Percentiles rank a stretch among this genome's conserved stretches.
These are phyloP conservation scores for Chondrilla cf. caribensis DNA, from an alignment of 37 sponge, comb jelly and placozoan species.

Conservation along the genomic window DNA sequence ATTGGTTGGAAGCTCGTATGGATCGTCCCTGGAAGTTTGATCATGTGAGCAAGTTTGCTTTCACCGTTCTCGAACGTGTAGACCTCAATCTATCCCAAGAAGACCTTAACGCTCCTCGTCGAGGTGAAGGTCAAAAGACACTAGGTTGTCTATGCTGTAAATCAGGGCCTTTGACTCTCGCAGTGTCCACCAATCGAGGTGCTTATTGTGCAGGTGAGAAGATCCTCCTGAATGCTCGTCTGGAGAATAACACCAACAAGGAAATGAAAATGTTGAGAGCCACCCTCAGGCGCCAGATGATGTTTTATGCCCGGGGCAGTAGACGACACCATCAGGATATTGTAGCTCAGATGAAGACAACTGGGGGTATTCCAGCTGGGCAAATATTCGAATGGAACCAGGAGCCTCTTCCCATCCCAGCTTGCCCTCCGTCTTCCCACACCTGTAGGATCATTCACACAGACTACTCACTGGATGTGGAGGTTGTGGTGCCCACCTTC, in stretches of 20 bases:
- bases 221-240: slow-evolving; percentile 29
- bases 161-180: slow-evolving; percentile 54
- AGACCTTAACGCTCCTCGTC: slow-evolving; percentile 1
- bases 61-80: slow-evolving; percentile 42
- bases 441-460: slow-evolving; percentile 16
- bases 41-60: slow-evolving; percentile 7
- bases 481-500: background rate
- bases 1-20: slow-evolving; percentile 46
- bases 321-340: background rate
- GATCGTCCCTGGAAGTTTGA: slow-evolving; percentile 50
- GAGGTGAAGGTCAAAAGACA: slow-evolving; percentile 42
- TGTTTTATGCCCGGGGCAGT: slow-evolving; percentile 43
- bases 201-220: slow-evolving; percentile 60
- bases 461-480: background rate
- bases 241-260: slow-evolving; percentile 49
- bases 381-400: slow-evolving; percentile 20
- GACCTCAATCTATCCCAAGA: slow-evolving; percentile 46
- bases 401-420: slow-evolving; percentile 22
- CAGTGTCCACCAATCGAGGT: slow-evolving; percentile 30
- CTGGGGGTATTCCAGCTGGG: background rate
- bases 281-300: slow-evolving; percentile 4
- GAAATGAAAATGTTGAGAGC: slow-evolving; percentile 31
- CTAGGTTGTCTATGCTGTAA: slow-evolving; percentile 75
- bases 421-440: slow-evolving; percentile 17
- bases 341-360: slow-evolving; percentile 3